phyloP scores from a whole-genome alignment of 1,140 invertebrate species.

The Papilio polytes region DNA sequence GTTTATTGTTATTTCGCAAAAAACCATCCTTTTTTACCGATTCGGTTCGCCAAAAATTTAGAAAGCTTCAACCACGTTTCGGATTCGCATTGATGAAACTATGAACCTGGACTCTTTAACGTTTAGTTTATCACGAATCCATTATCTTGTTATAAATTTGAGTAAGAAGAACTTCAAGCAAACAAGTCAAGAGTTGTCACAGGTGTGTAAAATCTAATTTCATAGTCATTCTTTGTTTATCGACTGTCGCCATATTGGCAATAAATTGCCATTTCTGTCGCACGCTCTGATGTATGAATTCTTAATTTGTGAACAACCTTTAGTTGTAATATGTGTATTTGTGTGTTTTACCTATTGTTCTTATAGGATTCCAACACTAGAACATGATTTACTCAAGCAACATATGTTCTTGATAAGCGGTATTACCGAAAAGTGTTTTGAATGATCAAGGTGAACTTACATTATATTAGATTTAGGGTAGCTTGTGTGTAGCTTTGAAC shows the following conservation, averaged over 20 bases:
- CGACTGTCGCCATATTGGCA: conserved; percentile 80
- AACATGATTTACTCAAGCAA: too few relatives aligned
- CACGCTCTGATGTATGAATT: background rate
- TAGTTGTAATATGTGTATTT: background rate
- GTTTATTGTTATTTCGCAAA: conserved; percentile 73
- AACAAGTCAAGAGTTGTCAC: conserved; percentile 89
- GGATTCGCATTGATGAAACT: conserved; percentile 93
- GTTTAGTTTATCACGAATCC: conserved; percentile 98
- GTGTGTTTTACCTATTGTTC: background rate
- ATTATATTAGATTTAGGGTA: too few relatives aligned
- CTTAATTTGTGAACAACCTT: background rate
- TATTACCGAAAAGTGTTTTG: too few relatives aligned
- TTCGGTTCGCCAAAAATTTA: conserved; percentile 76
- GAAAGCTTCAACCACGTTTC: conserved; percentile 91
- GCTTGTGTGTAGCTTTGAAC: too few relatives aligned
- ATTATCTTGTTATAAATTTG: conserved; percentile 97
- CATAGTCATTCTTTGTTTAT: conserved; percentile 70
- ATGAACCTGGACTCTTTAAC: conserved; percentile 99
- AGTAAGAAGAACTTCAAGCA: conserved; percentile 97
- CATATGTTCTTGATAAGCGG: too few relatives aligned
- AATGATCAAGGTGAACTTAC: too few relatives aligned
- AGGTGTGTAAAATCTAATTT: conserved; percentile 73
- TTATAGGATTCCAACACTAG: background rate
- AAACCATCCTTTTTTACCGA: conserved; percentile 75
- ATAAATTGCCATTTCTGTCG: conserved; percentile 39